phyloP scores from a whole-genome alignment of 1,140 invertebrate genomes.

The Druon quercuslanigerum region DNA sequence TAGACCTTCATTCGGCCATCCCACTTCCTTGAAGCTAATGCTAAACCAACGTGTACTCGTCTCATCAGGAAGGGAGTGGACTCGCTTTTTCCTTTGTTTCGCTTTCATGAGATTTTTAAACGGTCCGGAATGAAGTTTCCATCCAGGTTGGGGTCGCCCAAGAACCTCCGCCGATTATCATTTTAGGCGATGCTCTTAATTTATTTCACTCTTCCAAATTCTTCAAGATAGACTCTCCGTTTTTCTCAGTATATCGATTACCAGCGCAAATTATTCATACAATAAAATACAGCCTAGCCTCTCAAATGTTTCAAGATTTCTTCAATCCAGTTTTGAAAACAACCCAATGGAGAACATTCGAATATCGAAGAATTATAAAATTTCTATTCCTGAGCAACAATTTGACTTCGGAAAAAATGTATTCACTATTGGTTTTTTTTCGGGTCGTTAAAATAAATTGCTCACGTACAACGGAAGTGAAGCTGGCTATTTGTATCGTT shows the following conservation, averaged over 20 bases:
- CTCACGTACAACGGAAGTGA: conserved; percentile 25
- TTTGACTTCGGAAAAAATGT: no score
- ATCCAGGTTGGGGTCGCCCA: conserved; percentile 51
- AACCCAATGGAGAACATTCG: no score
- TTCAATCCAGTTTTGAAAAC: no score
- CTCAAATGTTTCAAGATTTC: no score
- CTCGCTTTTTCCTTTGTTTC: conserved; percentile 66
- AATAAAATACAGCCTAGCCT: no score
- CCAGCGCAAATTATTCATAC: no score
- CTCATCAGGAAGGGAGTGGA: conserved; percentile 41
- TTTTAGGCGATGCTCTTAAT: conserved; percentile 53
- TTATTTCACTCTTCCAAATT: conserved; percentile 45
- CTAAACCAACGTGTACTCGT: conserved; percentile 55
- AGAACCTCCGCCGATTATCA: conserved; percentile 64
- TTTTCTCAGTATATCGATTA: not conserved
- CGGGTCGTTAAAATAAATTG: conserved; percentile 21
- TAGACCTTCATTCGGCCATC: conserved; percentile 44
- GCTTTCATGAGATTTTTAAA: conserved; percentile 73
- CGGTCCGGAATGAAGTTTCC: conserved; percentile 65
- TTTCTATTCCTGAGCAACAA: no score
- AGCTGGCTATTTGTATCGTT: conserved; percentile 66
- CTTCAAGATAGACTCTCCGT: conserved; percentile 21
- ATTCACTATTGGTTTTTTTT: not conserved
- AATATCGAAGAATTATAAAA: no score
- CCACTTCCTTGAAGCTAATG: conserved; percentile 61